Conservation (phyloP, 2,888 invertebrate species). For the Mimachlamys varia region DNA sequence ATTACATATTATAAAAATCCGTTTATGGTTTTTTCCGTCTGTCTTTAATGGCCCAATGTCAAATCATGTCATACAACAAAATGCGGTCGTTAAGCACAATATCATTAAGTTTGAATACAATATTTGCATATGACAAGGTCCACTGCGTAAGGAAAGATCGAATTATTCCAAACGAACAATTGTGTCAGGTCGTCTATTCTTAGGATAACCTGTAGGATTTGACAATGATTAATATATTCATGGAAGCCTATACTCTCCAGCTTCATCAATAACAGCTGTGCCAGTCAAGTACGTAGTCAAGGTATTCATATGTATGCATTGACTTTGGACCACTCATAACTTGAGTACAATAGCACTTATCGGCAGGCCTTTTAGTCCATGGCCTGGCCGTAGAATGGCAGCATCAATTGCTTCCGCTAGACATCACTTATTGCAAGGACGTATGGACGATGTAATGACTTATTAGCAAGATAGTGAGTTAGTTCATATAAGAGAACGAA, state of each 20-base stretch:
- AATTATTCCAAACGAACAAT: background rate
- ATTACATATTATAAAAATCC: no score
- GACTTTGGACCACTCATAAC: no score
- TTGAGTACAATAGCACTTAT: no score
- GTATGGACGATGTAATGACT: background rate
- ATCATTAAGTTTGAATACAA: background rate
- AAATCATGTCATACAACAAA: no score
- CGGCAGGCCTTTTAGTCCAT: background rate
- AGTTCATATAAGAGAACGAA: background rate
- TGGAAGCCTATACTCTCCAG: background rate
- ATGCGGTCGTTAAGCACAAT: background rate
- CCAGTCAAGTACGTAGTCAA: no score
- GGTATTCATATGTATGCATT: no score
- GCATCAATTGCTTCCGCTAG: background rate
- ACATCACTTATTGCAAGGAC: background rate
- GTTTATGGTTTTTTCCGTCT: no score
- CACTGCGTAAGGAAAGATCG: background rate
- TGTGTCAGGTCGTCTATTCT: background rate
- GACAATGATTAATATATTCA: background rate
- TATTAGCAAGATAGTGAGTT: background rate
- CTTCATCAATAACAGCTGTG: no score
- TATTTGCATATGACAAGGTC: background rate
- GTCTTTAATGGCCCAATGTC: no score
- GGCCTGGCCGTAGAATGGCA: background rate
- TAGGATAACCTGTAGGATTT: background rate